These are phyloP conservation scores for Luffia ferchaultella DNA, from an alignment of 2,888 invertebrate species.

Conservation along the genomic window DNA sequence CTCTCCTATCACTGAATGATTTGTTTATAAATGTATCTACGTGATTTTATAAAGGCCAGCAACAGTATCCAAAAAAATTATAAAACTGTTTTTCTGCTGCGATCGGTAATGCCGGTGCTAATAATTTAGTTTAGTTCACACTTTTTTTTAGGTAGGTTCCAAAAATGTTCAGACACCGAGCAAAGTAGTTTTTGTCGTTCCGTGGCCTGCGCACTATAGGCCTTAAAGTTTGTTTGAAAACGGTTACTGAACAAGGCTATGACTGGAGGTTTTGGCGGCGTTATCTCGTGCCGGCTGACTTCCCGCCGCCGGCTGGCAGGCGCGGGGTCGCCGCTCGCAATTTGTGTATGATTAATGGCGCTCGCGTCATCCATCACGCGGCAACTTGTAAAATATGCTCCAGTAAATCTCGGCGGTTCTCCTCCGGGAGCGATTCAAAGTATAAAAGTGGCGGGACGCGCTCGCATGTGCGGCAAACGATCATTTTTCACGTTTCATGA, in stretches of 20 bases:
- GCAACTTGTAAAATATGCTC: conserved; percentile 1
- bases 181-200: too few species aligned
- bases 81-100: too few species aligned
- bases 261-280: neutral
- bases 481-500: conserved; percentile 67
- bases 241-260: neutral
- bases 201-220: too few species aligned
- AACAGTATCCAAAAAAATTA: too few species aligned
- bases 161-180: too few species aligned
- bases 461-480: conserved; percentile 33
- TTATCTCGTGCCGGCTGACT: neutral
- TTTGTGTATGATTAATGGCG: conserved; percentile 45
- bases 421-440: conserved; percentile 35
- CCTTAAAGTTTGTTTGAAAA: too few species aligned
- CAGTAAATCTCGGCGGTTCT: conserved; percentile 9
- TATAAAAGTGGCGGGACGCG: conserved; percentile 25
- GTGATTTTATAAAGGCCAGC: too few species aligned
- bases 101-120: too few species aligned
- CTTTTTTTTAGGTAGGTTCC: too few species aligned
- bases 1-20: too few species aligned
- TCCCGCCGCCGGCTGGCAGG: neutral
- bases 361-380: conserved; percentile 1
- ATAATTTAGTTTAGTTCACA: too few species aligned
- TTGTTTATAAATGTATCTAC: too few species aligned
- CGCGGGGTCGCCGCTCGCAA: conserved; percentile 24